Percentiles rank a stretch among this genome's conserved stretches.
Conservation (phyloP, 1,140 invertebrate species). For the Tetragnatha versicolor region DNA sequence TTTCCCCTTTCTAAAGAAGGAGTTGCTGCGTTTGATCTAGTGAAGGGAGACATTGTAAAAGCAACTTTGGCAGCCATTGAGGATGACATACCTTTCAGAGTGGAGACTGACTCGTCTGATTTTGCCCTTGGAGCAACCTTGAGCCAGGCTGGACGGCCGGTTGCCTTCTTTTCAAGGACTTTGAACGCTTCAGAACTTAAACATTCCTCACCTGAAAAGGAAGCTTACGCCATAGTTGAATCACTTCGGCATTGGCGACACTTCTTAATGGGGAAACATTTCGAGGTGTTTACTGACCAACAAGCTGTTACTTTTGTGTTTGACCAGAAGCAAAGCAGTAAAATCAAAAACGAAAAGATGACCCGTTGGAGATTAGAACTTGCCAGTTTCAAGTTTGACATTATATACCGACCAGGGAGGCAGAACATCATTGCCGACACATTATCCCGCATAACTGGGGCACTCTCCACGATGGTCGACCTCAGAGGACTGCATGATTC, state of each 20-base stretch:
- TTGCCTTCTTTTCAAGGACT: slow-evolving; percentile 55
- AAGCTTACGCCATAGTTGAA: slow-evolving; percentile 56
- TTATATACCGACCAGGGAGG: background rate
- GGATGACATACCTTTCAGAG: slow-evolving; percentile 9
- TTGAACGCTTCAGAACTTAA: slow-evolving; percentile 37
- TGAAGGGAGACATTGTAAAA: slow-evolving; percentile 40
- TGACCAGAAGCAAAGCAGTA: slow-evolving; percentile 48
- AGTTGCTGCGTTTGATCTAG: slow-evolving; percentile 35
- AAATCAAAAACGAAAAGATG: slow-evolving; percentile 59
- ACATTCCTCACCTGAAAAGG: slow-evolving; percentile 56
- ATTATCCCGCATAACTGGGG: slow-evolving; percentile 6
- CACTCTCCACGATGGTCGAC: background rate
- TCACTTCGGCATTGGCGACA: slow-evolving; percentile 54
- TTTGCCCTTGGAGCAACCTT: slow-evolving; percentile 51
- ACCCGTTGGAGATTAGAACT: slow-evolving; percentile 3
- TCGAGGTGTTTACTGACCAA: slow-evolving; percentile 58
- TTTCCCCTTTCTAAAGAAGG: slow-evolving; percentile 53
- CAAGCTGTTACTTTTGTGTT: slow-evolving; percentile 58
- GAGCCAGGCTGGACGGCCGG: slow-evolving; percentile 25
- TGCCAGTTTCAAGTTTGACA: slow-evolving; percentile 16
- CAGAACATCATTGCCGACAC: background rate
- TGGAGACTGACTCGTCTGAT: slow-evolving; percentile 45
- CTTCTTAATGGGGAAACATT: slow-evolving; percentile 55
- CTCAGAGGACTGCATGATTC: slow-evolving; percentile 48
- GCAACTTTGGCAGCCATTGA: background rate